These are phyloP conservation scores for Momotus momota DNA, from an alignment of 2,797 vertebrate genomes.

Conservation along the genomic window DNA sequence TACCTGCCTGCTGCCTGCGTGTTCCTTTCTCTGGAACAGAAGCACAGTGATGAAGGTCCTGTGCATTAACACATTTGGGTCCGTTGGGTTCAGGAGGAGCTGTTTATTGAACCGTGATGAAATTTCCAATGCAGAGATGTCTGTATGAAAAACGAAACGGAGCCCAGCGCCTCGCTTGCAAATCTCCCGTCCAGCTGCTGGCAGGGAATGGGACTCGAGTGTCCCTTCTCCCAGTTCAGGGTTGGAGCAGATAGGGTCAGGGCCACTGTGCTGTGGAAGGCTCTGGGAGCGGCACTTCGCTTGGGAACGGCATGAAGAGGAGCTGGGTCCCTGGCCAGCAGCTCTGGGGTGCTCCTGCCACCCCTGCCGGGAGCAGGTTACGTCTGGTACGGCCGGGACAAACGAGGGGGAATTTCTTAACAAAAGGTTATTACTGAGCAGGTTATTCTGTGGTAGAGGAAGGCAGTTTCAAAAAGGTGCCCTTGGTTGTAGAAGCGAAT, in stretches of 20 bases:
- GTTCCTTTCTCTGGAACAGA: background rate
- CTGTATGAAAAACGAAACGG: accelerated
- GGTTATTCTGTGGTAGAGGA: background rate
- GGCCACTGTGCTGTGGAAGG: accelerated
- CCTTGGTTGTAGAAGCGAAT: background rate
- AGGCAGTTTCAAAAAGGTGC: background rate
- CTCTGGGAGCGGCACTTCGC: background rate
- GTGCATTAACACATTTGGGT: background rate
- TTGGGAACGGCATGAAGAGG: background rate
- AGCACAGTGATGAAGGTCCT: background rate
- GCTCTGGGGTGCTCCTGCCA: background rate
- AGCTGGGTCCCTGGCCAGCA: background rate
- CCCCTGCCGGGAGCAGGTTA: background rate
- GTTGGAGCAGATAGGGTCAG: background rate
- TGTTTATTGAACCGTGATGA: background rate
- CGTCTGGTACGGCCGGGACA: accelerated
- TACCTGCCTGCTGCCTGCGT: background rate
- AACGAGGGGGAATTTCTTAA: background rate
- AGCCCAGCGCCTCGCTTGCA: background rate
- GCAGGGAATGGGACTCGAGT: background rate
- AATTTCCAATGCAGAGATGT: background rate
- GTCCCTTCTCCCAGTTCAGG: background rate
- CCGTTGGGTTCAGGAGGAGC: background rate
- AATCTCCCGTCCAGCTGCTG: background rate
- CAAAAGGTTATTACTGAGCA: background rate